phyloP scores from a whole-genome alignment of 2,797 vertebrate genomes.

The Sciurus carolinensis region DNA sequence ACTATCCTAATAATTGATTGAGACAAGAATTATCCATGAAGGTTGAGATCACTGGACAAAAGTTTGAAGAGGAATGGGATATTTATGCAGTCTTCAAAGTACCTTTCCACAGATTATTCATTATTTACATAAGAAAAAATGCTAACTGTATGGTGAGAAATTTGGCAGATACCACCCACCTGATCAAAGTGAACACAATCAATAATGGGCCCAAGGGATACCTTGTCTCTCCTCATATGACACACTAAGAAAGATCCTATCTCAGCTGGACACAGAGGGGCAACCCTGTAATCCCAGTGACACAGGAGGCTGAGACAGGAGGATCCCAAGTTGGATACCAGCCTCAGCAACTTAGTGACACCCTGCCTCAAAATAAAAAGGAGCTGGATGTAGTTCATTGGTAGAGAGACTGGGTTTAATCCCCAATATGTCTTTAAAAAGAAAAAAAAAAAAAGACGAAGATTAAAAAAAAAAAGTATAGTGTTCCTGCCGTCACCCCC shows the following conservation, averaged over 20 bases:
- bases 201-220: not conserved
- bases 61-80: not conserved
- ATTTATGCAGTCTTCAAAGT: conserved; percentile 27
- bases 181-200: conserved; percentile 29
- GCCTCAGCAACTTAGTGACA: too few relatives aligned
- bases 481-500: not conserved
- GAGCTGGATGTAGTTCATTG: too few relatives aligned
- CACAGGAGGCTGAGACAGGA: too few relatives aligned
- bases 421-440: too few relatives aligned
- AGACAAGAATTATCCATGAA: conserved; percentile 27
- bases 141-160: conserved; percentile 10
- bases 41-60: not conserved
- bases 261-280: not conserved
- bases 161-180: not conserved
- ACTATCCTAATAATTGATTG: not conserved
- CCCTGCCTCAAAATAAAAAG: too few relatives aligned
- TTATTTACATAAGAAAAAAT: conserved; percentile 24
- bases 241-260: not conserved
- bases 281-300: too few relatives aligned
- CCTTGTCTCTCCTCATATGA: not conserved
- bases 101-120: not conserved
- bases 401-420: too few relatives aligned
- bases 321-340: too few relatives aligned
- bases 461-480: too few relatives aligned
- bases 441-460: too few relatives aligned